Conservation (phyloP, 2,888 invertebrate species). For the Branchellion lobata region DNA sequence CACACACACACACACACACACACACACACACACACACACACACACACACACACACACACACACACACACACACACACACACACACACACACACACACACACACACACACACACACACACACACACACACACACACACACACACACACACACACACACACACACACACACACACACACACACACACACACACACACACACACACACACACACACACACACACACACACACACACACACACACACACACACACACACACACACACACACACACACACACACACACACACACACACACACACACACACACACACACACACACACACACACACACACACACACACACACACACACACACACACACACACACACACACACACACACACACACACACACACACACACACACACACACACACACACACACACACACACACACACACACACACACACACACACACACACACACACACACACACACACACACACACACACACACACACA, state of each 20-base stretch:
- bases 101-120: too few species aligned
- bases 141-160: neutral
- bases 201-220: slow-evolving; percentile 19
- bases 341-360: slow-evolving; percentile 21
- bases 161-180: slow-evolving; percentile 14
- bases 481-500: too few species aligned
- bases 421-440: too few species aligned
- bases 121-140: too few species aligned
- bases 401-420: slow-evolving; percentile 8
- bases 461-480: too few species aligned
- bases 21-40: too few species aligned
- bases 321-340: slow-evolving; percentile 36
- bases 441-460: too few species aligned
- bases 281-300: slow-evolving; percentile 19
- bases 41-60: too few species aligned
- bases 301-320: slow-evolving; percentile 34
- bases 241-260: slow-evolving; percentile 6
- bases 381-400: slow-evolving; percentile 15
- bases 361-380: slow-evolving; percentile 29
- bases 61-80: too few species aligned
- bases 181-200: slow-evolving; percentile 27
- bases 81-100: too few species aligned
- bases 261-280: slow-evolving; percentile 25
- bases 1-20: too few species aligned
- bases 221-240: slow-evolving; percentile 8